These are phyloP conservation scores for Corythornis vintsioides DNA, from an alignment of 2,113 vertebrate species.

Conservation along the genomic window DNA sequence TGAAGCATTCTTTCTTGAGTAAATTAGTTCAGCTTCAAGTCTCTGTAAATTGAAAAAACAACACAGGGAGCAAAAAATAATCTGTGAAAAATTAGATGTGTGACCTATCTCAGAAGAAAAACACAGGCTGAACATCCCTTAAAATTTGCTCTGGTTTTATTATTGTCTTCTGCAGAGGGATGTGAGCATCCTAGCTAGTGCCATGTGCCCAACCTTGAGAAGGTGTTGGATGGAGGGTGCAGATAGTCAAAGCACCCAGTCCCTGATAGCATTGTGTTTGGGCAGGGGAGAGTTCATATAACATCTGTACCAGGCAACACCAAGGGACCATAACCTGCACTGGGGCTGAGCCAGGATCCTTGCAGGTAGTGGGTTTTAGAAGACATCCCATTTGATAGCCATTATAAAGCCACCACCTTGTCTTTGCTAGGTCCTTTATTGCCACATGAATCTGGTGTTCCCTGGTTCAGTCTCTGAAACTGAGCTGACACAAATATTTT, in stretches of 20 bases:
- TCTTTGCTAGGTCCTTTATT: neutral
- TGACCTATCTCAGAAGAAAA: neutral
- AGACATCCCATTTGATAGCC: neutral
- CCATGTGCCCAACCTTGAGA: neutral
- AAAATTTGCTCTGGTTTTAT: neutral
- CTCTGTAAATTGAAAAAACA: neutral
- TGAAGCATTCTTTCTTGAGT: conserved; percentile 25
- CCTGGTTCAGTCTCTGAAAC: neutral
- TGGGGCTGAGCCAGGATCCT: neutral
- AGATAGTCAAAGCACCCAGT: neutral
- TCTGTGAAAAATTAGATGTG: neutral
- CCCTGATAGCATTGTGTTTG: neutral
- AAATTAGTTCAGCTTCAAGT: neutral
- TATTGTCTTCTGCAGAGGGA: neutral
- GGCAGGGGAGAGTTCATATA: neutral
- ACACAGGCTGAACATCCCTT: neutral
- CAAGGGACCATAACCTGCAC: neutral
- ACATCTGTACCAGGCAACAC: neutral
- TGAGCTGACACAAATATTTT: neutral
- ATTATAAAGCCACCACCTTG: neutral
- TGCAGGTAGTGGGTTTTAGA: neutral
- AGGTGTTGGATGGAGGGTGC: neutral
- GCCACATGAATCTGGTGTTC: neutral
- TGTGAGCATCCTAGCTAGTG: neutral
- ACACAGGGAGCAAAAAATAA: neutral